Evolutionary conservation across 2,113 vertebrate species (phyloP).

Genomic region (Chaenogobius annularis): DNA sequence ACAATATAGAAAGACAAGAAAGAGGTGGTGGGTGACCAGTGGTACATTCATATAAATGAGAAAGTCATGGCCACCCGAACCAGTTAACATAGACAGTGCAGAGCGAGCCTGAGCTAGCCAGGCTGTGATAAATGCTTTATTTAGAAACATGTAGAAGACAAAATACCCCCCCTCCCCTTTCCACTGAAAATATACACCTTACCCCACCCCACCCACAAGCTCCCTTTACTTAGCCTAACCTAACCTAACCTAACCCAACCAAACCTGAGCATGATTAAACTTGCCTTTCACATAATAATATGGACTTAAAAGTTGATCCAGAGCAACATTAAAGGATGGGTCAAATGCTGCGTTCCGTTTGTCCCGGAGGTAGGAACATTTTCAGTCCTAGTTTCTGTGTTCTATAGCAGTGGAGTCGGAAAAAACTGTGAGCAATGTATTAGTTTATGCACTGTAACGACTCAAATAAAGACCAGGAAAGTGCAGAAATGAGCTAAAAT

Average conservation of each 20-base stretch:
- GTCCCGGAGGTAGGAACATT: too few species aligned
- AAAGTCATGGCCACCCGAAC: constrained; percentile 71
- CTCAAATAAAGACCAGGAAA: too few species aligned
- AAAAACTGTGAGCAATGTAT: too few species aligned
- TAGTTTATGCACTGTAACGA: too few species aligned
- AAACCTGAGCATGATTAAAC: background rate
- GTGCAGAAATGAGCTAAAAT: too few species aligned
- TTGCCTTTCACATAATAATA: background rate
- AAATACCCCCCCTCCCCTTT: constrained; percentile 37
- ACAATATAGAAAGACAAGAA: constrained; percentile 64
- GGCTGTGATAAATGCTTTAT: constrained; percentile 78
- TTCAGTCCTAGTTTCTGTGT: too few species aligned
- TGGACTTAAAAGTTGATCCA: background rate
- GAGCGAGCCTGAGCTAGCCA: constrained; percentile 61
- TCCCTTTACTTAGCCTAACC: constrained; percentile 6
- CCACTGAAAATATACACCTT: constrained; percentile 69
- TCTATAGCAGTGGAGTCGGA: too few species aligned
- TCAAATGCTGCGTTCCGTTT: too few species aligned
- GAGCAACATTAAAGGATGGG: too few species aligned
- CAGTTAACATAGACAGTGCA: constrained; percentile 64
- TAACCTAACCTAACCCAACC: constrained; percentile 1
- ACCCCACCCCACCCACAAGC: constrained; percentile 30
- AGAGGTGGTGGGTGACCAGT: constrained; percentile 68
- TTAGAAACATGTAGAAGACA: constrained; percentile 75
- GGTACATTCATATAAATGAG: constrained; percentile 74